These are phyloP conservation scores for Aquatica leii DNA, from an alignment of 2,888 invertebrate species.

Conservation along the genomic window DNA sequence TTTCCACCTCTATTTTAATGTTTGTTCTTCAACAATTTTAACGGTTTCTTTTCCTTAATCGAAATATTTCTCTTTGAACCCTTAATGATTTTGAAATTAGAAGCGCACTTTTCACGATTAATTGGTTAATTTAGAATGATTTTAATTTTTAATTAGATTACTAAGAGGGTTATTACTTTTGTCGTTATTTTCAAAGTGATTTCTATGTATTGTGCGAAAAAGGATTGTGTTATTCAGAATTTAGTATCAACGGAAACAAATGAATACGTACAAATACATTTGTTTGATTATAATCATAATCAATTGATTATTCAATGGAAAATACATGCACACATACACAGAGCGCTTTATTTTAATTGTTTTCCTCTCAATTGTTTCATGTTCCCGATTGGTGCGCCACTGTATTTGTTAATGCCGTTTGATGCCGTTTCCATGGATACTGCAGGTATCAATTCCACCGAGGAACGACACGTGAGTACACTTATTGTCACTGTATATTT, in stretches of 20 bases:
- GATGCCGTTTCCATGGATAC: conserved; percentile 53
- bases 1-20: conserved; percentile 20
- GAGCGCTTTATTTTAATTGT: conserved; percentile 58
- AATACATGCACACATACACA: not conserved
- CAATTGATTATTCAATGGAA: conserved; percentile 44
- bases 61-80: conserved; percentile 6
- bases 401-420: conserved; percentile 47
- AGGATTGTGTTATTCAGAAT: too few relatives aligned
- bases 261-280: too few relatives aligned
- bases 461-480: conserved; percentile 72
- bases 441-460: conserved; percentile 67
- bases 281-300: conserved; percentile 1
- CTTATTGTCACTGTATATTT: not conserved
- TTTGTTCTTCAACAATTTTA: conserved; percentile 22
- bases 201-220: too few relatives aligned
- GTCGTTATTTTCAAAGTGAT: too few relatives aligned
- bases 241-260: too few relatives aligned
- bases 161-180: too few relatives aligned
- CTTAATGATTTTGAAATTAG: not conserved
- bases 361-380: conserved; percentile 65
- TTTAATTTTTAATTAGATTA: too few relatives aligned
- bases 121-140: too few relatives aligned
- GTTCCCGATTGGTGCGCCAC: conserved; percentile 51
- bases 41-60: conserved; percentile 7
- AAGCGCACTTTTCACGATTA: too few relatives aligned